Base-by-base conservation (phyloP, 2,113 vertebrate species). In the Syrmaticus mikado region DNA sequence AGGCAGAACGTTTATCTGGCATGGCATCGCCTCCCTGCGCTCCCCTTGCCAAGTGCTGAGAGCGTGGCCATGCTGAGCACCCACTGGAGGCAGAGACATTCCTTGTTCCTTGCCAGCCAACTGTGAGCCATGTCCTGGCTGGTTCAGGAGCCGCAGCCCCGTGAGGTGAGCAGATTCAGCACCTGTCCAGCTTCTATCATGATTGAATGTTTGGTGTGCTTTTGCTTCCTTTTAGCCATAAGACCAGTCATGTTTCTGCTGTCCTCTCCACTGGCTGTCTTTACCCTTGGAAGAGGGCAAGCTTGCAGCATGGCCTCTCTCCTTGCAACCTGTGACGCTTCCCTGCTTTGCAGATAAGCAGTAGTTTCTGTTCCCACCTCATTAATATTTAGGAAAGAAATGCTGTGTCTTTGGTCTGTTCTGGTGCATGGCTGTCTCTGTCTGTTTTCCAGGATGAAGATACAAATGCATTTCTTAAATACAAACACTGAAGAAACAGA, bases 1-100 rank as follows among this genome's bases (percentile, higher is more conserved):
- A 89, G 68, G 79, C 58, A 91, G 67, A 95, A 83, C 38, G 13
- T 87, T 94, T 75, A 87, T 85, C 77, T 46, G 45, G 36, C 32
- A 28, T 92, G 91, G 88, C 92, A 60, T 67, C 3, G 1, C 53
- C 85, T 93, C 2, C 1, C 68, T 64, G 53, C 57, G 20, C 57
- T 94, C 48, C 94, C 72, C 38, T 77, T 50, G 38, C 38, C 76
- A 3, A 48, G 60, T 0, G 0, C 43, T 2, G 1, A 40, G 53
- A 76, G n/a, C 6, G 5, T 55, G 43, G 50, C 68, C 55, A 4
- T 1, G 0, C 32, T 5, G 43, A 68, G 62, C 82, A 67, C 61
- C 46, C 3, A 28, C 1, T 0, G 2, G 85, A 24, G 61, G 6
- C 17, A 0, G 3, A 50, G 67, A 24, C 55, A 53, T 74, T 50